These are phyloP conservation scores for Mesembrinibis cayennensis DNA, from an alignment of 2,113 vertebrate genomes.

Conservation along the genomic window DNA sequence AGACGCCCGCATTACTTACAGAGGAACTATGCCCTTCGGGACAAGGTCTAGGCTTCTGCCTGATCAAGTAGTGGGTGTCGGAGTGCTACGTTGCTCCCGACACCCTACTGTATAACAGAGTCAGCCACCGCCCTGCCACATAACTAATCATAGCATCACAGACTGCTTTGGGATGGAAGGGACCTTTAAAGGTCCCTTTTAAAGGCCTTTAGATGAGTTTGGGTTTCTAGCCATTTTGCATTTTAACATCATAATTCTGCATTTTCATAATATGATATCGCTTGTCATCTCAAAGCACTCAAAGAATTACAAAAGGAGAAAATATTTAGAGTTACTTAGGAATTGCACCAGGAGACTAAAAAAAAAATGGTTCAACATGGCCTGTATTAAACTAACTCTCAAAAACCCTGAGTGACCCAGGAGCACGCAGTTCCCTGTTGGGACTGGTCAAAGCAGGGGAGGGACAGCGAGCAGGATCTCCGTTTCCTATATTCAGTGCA, in stretches of 20 bases:
- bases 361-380: background rate
- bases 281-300: background rate
- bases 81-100: fast-evolving
- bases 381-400: background rate
- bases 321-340: background rate
- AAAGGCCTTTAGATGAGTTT: background rate
- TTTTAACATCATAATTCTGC: background rate
- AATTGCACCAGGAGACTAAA: background rate
- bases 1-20: background rate
- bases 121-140: background rate
- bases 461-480: background rate
- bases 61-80: no score
- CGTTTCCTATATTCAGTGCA: background rate
- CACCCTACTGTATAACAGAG: background rate
- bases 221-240: background rate
- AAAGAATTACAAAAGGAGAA: background rate
- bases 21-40: background rate
- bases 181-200: no score
- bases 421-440: background rate
- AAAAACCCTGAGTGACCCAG: background rate
- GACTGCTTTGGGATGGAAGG: no score
- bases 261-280: background rate
- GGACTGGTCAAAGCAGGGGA: background rate
- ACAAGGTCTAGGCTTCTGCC: background rate
- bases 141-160: no score